These are phyloP conservation scores for Knipowitschia caucasica DNA, from an alignment of 2,797 vertebrate genomes.

Conservation along the genomic window DNA sequence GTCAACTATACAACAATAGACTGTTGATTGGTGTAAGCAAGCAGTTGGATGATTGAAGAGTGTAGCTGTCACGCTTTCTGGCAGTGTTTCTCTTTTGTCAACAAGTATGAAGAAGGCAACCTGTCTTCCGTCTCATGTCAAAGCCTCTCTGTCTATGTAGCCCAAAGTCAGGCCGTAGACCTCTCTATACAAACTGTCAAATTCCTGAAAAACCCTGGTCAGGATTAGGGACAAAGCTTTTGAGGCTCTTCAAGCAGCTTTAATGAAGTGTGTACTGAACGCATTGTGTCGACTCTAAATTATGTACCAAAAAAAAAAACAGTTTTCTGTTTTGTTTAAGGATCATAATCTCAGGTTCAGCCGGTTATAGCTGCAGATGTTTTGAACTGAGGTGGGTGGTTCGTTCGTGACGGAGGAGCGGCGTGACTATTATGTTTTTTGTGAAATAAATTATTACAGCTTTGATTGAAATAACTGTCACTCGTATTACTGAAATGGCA, in stretches of 20 bases:
- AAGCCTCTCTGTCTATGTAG: constrained; percentile 11
- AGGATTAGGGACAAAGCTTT: background rate
- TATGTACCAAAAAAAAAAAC: background rate
- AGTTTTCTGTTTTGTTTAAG: background rate
- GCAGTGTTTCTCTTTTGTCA: constrained; percentile 33
- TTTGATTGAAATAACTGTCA: constrained; percentile 24
- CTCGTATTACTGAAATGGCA: background rate
- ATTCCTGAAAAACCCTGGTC: constrained; percentile 12
- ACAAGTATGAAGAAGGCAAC: constrained; percentile 41
- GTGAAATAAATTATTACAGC: constrained; percentile 31
- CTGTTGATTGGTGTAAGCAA: constrained; percentile 24
- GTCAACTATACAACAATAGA: constrained; percentile 51
- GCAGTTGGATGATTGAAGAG: constrained; percentile 34
- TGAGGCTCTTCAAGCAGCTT: background rate
- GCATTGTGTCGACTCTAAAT: background rate
- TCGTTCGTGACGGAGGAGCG: constrained; percentile 28
- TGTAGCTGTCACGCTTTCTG: constrained; percentile 33
- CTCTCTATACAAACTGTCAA: constrained; percentile 18
- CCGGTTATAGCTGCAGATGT: background rate
- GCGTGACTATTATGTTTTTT: constrained; percentile 16
- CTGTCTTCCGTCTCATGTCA: constrained; percentile 17
- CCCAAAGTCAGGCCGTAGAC: too few species aligned
- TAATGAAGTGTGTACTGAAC: constrained; percentile 2
- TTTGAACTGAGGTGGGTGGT: constrained; percentile 13
- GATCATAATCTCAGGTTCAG: constrained; percentile 5